Conservation (phyloP, 2,113 vertebrate genomes). For the Seriola dumerili region DNA sequence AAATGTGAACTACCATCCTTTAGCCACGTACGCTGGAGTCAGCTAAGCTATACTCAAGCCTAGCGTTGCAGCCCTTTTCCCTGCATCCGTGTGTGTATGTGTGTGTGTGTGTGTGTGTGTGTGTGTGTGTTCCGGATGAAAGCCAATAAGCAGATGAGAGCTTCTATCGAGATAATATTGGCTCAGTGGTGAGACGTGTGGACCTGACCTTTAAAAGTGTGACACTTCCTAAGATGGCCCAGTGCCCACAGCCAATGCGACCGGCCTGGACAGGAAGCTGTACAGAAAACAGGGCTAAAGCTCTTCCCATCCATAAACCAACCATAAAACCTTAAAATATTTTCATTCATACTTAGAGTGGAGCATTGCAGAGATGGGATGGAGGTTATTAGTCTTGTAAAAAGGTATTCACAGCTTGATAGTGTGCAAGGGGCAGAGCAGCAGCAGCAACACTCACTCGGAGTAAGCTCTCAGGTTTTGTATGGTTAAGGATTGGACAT, state of each 20-base stretch:
- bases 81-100: constrained; percentile 32
- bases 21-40: constrained; percentile 56
- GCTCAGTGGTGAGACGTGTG: constrained; percentile 68
- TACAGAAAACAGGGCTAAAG: constrained; percentile 35
- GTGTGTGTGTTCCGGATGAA: constrained; percentile 63
- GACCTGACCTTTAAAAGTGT: constrained; percentile 83
- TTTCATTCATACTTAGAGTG: constrained; percentile 26
- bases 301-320: constrained; percentile 56
- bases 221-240: constrained; percentile 77
- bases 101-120: constrained; percentile 52
- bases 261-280: constrained; percentile 53
- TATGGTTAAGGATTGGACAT: constrained; percentile 10
- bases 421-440: constrained; percentile 34
- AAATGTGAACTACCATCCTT: constrained; percentile 79
- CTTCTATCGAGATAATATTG: constrained; percentile 66
- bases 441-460: constrained; percentile 15
- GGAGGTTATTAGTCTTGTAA: constrained; percentile 52
- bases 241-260: constrained; percentile 67
- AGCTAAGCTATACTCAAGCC: constrained; percentile 64
- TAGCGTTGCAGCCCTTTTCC: constrained; percentile 69
- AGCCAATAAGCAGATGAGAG: constrained; percentile 78
- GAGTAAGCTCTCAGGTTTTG: constrained; percentile 17
- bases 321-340: constrained; percentile 35
- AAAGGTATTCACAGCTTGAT: constrained; percentile 46
- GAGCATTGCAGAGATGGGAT: constrained; percentile 32